A percentile compares a stretch with the other conserved stretches of the same genome.
These are phyloP conservation scores for Bujurquina vittata DNA, from an alignment of 2,113 vertebrate species.

Conservation along the genomic window DNA sequence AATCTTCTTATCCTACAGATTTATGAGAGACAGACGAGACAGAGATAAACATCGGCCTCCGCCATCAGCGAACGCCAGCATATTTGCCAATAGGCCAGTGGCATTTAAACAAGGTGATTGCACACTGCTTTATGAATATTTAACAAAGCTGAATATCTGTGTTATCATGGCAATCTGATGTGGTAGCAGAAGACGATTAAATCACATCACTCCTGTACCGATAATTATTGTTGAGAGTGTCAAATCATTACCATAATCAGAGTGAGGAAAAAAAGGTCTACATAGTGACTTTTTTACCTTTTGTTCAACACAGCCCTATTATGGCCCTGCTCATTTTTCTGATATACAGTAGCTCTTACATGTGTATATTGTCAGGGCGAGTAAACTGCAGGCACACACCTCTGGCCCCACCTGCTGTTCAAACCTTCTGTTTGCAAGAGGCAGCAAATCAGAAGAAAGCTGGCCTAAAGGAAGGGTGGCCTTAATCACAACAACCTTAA, in stretches of 20 bases:
- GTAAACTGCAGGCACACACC: neutral
- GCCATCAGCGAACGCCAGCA: neutral
- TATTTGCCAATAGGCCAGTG: neutral
- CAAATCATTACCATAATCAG: neutral
- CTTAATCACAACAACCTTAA: neutral
- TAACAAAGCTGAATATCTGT: neutral
- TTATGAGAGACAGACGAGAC: neutral
- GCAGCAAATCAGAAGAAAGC: neutral
- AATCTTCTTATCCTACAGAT: neutral
- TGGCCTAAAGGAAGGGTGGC: neutral
- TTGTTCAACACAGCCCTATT: neutral
- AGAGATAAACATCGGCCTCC: neutral
- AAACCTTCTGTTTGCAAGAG: neutral
- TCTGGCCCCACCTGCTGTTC: neutral
- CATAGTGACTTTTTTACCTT: neutral
- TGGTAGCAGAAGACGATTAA: neutral
- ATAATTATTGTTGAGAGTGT: neutral
- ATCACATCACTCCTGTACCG: neutral
- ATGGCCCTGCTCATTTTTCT: neutral
- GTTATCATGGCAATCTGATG: neutral
- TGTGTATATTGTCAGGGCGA: neutral
- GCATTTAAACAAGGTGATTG: neutral
- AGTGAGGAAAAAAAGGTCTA: too few species aligned
- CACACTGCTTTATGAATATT: neutral
- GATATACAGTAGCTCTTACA: neutral